Conservation (phyloP, 1,140 invertebrate species). For the Contarinia nasturtii region DNA sequence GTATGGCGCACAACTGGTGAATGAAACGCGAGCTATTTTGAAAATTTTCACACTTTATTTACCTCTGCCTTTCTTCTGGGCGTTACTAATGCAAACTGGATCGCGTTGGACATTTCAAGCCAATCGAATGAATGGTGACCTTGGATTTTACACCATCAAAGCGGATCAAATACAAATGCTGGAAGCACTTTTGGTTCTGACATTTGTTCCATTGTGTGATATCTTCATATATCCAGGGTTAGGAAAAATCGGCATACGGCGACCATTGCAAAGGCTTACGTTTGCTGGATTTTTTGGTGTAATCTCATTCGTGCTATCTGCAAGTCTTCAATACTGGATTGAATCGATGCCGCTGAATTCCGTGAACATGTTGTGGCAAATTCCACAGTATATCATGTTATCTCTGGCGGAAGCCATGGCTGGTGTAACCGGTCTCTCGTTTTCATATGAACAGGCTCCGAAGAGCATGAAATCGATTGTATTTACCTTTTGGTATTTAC, state of each 20-base stretch:
- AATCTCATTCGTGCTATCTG: not conserved
- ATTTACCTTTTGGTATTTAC: no score
- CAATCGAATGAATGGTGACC: conserved; percentile 74
- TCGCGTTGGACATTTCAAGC: no score
- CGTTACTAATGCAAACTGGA: conserved; percentile 65
- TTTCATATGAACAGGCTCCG: conserved; percentile 36
- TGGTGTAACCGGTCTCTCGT: conserved; percentile 52
- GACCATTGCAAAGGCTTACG: conserved; percentile 51
- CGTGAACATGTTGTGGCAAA: conserved; percentile 54
- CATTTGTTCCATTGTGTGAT: conserved; percentile 77
- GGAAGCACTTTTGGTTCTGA: conserved; percentile 69
- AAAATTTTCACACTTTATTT: conserved; percentile 51
- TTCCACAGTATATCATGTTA: conserved; percentile 68
- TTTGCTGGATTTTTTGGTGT: not conserved
- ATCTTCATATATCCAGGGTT: conserved; percentile 41
- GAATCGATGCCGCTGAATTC: conserved; percentile 40
- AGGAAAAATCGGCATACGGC: conserved; percentile 23
- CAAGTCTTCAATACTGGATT: not conserved
- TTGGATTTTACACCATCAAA: conserved; percentile 46
- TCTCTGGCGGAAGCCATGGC: conserved; percentile 54
- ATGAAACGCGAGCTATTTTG: conserved; percentile 45
- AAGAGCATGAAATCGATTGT: conserved; percentile 53
- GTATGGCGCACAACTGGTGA: conserved; percentile 37
- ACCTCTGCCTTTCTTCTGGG: conserved; percentile 69
- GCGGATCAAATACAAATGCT: conserved; percentile 84